Evolutionary conservation across 1,140 invertebrate species (phyloP), one percentile per base, ranked within the genome.

Genomic region (Teleogryllus occipitalis): DNA sequence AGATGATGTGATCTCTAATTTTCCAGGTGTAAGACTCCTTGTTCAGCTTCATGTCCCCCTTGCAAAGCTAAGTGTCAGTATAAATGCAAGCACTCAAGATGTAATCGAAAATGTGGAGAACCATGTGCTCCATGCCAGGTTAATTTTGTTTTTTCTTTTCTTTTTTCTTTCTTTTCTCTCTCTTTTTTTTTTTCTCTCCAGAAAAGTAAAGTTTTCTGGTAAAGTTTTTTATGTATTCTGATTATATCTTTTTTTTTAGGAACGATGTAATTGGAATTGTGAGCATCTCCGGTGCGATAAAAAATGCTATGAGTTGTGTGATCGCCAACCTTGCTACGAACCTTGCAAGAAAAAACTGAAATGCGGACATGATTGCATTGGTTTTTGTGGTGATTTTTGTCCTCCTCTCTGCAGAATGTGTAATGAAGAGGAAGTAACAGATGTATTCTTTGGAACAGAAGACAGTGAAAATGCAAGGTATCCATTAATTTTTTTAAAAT

Each of bases 361-460:
- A 18, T 93, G 92, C 86, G 86, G 86, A 0, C 91, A 93, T 85
- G 79, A 81, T 7, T 93, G 92, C 84, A 87, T 89, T 83, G 92
- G 92, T 46, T 88, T 92, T 77, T 94, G 93, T 85, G 91, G 91
- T 15, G 93, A 94, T 84, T 85, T 87, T 82, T 89, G 89, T 84
- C 89, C 87, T 85, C 87, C 84, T 76, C 80, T 88, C 22, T 90
- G 90, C 84, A 83, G 85, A 7, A 77, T 85, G 76, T 90, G 90
- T 83, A 78, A 85, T 76, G 84, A 86, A 21, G 85, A 86, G 0
- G 77, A 85, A 77, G 86, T 89, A 85, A 82, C 85, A 46, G 87
- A 86, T 22, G 86, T 88, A 74, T 88, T 93, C 80, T 79, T 84
- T 82, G 90, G 90, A 8, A 87, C 86, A 82, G 88, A 89, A 82